Base-by-base conservation (phyloP, 1,140 invertebrate genomes). In the Hydropsyche tenuis region DNA sequence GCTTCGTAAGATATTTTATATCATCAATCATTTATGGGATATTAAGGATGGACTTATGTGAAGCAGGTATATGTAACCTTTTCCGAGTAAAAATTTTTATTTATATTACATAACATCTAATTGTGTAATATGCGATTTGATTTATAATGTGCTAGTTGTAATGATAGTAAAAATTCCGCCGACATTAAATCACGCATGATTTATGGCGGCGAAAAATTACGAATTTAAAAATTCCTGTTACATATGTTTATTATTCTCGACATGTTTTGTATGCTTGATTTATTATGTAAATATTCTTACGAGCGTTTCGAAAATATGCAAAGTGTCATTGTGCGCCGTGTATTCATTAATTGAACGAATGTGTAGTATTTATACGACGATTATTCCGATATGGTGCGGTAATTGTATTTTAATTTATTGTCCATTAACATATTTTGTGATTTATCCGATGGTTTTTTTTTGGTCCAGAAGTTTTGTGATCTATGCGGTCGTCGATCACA, bases 11-110 rank as follows among this genome's bases (percentile, higher is more conserved):
- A 72, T 72, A 37, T 63, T 43, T 18, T 30, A 3, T 46, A 25
- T 62, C 69, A 72, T 72, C 69, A 62, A 63, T 72, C 69, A 72
- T 63, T 16, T 14, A 11, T n/a, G 27, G n/a, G 30, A 37, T 37
- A 9, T 37, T 37, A 9, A 37, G 30, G 30, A 37, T 37, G 30
- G 5, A 20, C 18, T 3, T 51, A 20, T 5, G 14, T 51, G 46
- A n/a, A 16, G 46, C 63, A 65, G 63, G 4, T 6, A 45, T 65
- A 18, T 1, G 11, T 25, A 65, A 65, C 63, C 14, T 65, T 65
- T 65, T 63, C n/a, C n/a, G n/a, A n/a, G n/a, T n/a, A n/a, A n/a
- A n/a, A n/a, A n/a, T n/a, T n/a, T n/a, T n/a, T n/a, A n/a, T n/a
- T n/a, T n/a, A n/a, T 37, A 37, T 37, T 9, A 9, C 9, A 37